Evolutionary conservation across 2,888 invertebrate species (phyloP).

Genomic region (Vanessa cardui): DNA sequence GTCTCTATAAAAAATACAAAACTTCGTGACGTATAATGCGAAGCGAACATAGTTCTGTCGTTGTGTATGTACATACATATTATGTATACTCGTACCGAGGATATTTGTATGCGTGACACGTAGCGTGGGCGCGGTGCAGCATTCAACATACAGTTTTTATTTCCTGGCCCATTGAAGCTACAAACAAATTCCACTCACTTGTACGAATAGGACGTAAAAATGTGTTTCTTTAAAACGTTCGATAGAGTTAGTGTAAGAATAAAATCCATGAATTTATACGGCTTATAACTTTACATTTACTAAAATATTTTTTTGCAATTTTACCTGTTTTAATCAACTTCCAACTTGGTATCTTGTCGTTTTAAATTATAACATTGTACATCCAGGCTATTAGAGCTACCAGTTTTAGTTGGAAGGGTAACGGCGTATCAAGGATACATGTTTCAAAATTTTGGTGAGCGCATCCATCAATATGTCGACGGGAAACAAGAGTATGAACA

Average conservation of each 20-base stretch:
- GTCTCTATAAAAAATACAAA: conserved; percentile 25
- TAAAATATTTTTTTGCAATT: no score
- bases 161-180: conserved; percentile 23
- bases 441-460: no score
- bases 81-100: conserved; percentile 18
- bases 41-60: conserved; percentile 23
- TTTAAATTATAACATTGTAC: no score
- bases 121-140: conserved; percentile 28
- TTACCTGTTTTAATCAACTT: no score
- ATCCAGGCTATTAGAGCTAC: no score
- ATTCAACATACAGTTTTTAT: conserved; percentile 34
- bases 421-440: no score
- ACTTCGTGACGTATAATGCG: conserved; percentile 21
- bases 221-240: conserved; percentile 10
- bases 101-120: conserved; percentile 38
- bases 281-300: no score
- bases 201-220: conserved; percentile 14
- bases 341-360: no score
- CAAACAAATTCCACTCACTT: conserved; percentile 19
- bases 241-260: not conserved
- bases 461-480: no score
- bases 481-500: no score
- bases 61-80: not conserved
- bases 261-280: no score
- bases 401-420: no score